Evolutionary conservation across 1,140 invertebrate species (phyloP).

Genomic region (Himalopsyche phryganea): DNA sequence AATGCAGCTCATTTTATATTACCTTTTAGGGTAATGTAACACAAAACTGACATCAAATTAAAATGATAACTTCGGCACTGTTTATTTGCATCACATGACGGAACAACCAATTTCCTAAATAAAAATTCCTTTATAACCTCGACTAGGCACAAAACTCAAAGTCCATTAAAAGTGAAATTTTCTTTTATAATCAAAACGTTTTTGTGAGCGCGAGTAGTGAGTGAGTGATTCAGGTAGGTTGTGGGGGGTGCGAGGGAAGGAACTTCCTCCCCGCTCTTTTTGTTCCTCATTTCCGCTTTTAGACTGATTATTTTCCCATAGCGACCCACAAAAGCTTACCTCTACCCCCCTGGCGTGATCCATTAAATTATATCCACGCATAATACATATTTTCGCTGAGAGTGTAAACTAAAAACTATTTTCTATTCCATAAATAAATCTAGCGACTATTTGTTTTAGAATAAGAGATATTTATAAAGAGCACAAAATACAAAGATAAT

Average conservation of each 20-base stretch:
- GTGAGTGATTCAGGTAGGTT: background rate
- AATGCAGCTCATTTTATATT: too few species aligned
- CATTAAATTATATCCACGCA: conserved; percentile 10
- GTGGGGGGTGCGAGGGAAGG: background rate
- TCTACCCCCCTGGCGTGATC: conserved; percentile 28
- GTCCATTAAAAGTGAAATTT: too few species aligned
- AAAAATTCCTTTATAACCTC: too few species aligned
- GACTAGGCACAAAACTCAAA: too few species aligned
- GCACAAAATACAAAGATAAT: too few species aligned
- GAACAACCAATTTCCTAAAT: too few species aligned
- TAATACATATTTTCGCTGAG: conserved; percentile 1
- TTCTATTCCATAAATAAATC: background rate
- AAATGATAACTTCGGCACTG: too few species aligned
- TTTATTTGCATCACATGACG: too few species aligned
- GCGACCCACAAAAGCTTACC: conserved; percentile 25
- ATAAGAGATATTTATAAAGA: too few species aligned
- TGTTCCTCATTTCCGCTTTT: conserved; percentile 33
- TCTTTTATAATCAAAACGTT: conserved; percentile 1
- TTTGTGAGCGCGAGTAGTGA: background rate
- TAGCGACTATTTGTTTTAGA: too few species aligned
- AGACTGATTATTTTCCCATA: conserved; percentile 34
- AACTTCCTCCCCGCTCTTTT: conserved; percentile 12
- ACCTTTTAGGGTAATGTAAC: too few species aligned
- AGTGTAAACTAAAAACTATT: background rate
- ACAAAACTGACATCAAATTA: too few species aligned